Evolutionary conservation across 2,888 invertebrate species (phyloP), one percentile per base, ranked within the genome.

Genomic region (Chrysina gloriosa): DNA sequence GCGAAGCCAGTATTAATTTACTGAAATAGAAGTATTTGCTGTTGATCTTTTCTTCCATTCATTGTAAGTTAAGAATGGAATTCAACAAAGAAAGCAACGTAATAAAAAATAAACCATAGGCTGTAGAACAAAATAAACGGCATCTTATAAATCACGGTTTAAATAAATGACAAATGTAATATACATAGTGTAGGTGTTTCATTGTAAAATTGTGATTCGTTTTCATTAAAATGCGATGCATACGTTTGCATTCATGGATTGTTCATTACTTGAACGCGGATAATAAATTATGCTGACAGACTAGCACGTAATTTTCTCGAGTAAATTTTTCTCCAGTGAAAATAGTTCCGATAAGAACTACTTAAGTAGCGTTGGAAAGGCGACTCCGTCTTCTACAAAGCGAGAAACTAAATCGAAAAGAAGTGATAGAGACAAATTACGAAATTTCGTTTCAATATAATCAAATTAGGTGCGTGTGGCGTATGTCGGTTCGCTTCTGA

Each of bases 111-210:
- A n/a, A n/a, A n/a, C n/a, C n/a, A n/a, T n/a, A n/a, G n/a, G n/a
- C n/a, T n/a, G n/a, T n/a, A n/a, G n/a, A n/a, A n/a, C n/a, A n/a
- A n/a, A n/a, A n/a, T n/a, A n/a, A 14, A 11, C 21, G 25, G 6
- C 36, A 58, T 58, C 39, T 58, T 58, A 58, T 58, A 58, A 58
- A 58, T 58, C 58, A 42, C 11, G 14, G 4, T 16, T 14, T 58
- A 58, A 58, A 39, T 58, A 39, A 21, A 58, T 39, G 39, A 14
- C 31, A 36, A 56, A 56, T 11, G 19, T 11, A 9, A 58, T 19
- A 29, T 56, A 34, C 36, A 11, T 25, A n/a, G 25, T 11, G 36
- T 19, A 42, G n/a, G 34, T 36, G 58, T 58, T 36, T 58, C 23
- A 39, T 58, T 58, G 39, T 58, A 16, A 31, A 34, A 36, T 42